Evolutionary conservation across 2,888 invertebrate species (phyloP).

Genomic region (Lamellibrachia satsuma): DNA sequence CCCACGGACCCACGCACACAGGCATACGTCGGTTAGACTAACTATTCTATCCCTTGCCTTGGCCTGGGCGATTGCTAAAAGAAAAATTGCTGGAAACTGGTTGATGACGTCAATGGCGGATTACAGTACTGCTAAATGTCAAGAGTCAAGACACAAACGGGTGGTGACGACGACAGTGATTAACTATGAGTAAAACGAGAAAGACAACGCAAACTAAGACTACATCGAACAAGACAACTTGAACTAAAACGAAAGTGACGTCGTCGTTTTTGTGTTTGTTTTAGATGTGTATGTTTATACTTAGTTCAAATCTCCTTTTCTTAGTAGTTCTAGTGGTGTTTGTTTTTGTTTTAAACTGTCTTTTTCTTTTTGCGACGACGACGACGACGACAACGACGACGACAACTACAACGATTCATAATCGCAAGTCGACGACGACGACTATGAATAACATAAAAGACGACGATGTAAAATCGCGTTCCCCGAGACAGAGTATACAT

Average conservation of each 20-base stretch:
- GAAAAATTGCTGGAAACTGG: no score
- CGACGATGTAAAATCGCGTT: background rate
- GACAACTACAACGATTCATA: background rate
- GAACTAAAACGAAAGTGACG: no score
- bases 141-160: background rate
- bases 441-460: no score
- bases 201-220: background rate
- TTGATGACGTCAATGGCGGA: background rate
- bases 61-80: no score
- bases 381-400: background rate
- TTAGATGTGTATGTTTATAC: no score
- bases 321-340: no score
- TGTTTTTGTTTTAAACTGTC: no score
- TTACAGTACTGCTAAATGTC: background rate
- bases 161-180: background rate
- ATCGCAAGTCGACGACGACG: background rate
- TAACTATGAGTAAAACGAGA: background rate
- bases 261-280: no score
- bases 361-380: background rate
- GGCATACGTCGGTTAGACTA: no score
- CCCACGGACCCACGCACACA: no score
- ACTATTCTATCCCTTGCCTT: no score
- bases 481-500: background rate
- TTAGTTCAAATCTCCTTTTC: no score
- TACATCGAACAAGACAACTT: background rate